Evolutionary conservation across 2,888 invertebrate species (phyloP), one percentile per base, ranked within the genome.

Genomic region (Sturmia bella): DNA sequence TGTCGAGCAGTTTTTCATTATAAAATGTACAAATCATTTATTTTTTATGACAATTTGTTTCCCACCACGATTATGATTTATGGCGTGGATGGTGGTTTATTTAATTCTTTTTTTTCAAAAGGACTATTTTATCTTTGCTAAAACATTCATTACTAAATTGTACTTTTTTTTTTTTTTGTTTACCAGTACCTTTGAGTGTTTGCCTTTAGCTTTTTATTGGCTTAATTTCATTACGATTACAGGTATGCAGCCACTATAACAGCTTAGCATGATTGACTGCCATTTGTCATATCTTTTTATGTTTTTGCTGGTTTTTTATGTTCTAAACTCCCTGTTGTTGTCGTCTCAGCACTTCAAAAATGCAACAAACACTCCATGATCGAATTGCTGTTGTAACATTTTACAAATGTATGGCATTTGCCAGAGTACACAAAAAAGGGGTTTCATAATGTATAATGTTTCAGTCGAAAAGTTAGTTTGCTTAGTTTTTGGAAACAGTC

Each of bases 251-350:
- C 82, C 78, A 78, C 72, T 64, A 78, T 64, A 77, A 83, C 83
- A 80, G 83, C 87, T 88, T 89, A 86, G 87, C 90, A 90, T 89
- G 89, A 89, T 89, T 89, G 89, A 89, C 87, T 88, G 89, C 87
- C 88, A 89, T 89, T 89, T 89, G 89, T 89, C 89, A 89, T 90
- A 54, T 64, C n/a, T 66, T 48, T 45, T 54, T 37, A n/a, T 41
- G 37, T 7, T 88, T n/a, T 41, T 27, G 41, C 3, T 32, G n/a
- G n/a, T n/a, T 54, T 52, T 41, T 45, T 2, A 24, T n/a, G 6
- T 43, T 32, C 50, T 12, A 19, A 41, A 59, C 52, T 75, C 84
- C 81, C 83, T 56, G 69, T 64, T 82, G 54, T 45, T 54, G 43
- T 24, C 9, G 43, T 24, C 9, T 15, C 12, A 4, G n/a, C 21